Conservation (phyloP, 2,888 invertebrate species). For the Mellilla xanthometata region DNA sequence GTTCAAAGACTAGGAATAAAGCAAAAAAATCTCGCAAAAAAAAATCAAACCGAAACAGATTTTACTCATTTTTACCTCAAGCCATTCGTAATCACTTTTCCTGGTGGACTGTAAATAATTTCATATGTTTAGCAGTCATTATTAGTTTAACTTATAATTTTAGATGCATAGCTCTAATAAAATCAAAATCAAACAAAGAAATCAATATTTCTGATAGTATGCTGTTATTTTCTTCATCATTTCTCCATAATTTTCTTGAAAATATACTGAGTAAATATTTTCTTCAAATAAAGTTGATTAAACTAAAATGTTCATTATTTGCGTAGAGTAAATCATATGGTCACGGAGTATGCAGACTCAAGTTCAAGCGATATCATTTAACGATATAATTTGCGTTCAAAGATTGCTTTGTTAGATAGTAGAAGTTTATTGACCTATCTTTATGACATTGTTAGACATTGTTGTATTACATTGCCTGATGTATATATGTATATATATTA, state of each 20-base stretch:
- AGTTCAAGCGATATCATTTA: conserved; percentile 9
- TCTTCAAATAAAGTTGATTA: too few species aligned
- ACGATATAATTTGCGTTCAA: conserved; percentile 1
- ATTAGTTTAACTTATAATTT: too few species aligned
- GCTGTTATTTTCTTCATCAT: too few species aligned
- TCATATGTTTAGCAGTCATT: neutral
- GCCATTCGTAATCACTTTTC: conserved; percentile 62
- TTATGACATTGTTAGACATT: neutral
- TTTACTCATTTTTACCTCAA: conserved; percentile 62
- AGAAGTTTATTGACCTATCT: neutral
- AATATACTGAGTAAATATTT: too few species aligned
- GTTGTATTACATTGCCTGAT: too few species aligned
- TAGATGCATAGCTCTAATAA: too few species aligned
- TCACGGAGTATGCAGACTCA: neutral
- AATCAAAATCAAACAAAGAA: too few species aligned
- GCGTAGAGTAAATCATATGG: neutral
- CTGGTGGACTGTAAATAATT: conserved; percentile 65
- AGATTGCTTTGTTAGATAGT: neutral
- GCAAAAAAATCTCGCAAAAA: conserved; percentile 12
- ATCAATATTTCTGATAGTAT: too few species aligned
- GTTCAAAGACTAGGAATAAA: conserved; percentile 8
- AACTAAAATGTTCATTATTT: neutral
- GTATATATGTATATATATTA: too few species aligned
- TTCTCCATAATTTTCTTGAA: too few species aligned
- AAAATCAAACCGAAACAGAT: conserved; percentile 10